Evolutionary conservation across 2,113 vertebrate genomes (phyloP).

Genomic region (Chaenocephalus aceratus): DNA sequence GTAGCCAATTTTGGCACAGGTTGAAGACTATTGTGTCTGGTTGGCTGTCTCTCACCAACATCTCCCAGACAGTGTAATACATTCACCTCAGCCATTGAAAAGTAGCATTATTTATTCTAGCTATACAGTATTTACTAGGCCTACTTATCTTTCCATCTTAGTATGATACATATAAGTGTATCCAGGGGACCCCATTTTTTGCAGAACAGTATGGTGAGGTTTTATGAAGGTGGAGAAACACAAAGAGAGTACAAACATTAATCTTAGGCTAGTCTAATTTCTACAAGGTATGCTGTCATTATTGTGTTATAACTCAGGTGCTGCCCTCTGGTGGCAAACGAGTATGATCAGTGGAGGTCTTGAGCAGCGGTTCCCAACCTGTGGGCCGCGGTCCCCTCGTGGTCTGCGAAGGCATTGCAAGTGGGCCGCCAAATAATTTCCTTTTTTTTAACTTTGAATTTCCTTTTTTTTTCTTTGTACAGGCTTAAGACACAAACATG

Average conservation of each 20-base stretch:
- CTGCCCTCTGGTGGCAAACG: conserved; percentile 37
- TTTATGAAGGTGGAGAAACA: not conserved
- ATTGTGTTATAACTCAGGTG: not conserved
- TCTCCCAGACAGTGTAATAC: conserved; percentile 14
- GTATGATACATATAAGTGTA: not conserved
- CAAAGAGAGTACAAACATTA: not conserved
- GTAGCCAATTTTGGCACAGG: conserved; percentile 44
- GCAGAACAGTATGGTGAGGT: not conserved
- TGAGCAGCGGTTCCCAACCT: no score
- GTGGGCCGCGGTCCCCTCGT: no score
- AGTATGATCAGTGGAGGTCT: not conserved
- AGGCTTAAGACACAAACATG: no score
- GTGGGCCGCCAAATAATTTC: no score
- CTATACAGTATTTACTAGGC: not conserved
- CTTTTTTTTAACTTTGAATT: no score
- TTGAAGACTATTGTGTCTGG: conserved; percentile 50
- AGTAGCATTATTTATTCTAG: not conserved
- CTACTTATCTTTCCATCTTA: not conserved
- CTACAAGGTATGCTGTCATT: not conserved
- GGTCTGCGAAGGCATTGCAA: no score
- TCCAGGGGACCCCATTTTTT: not conserved
- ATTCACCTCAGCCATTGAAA: not conserved
- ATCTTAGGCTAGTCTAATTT: not conserved
- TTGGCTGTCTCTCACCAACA: conserved; percentile 18
- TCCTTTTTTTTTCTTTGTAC: no score